These are phyloP conservation scores for Silurus glanis DNA, from an alignment of 2,113 vertebrate species.

Conservation along the genomic window DNA sequence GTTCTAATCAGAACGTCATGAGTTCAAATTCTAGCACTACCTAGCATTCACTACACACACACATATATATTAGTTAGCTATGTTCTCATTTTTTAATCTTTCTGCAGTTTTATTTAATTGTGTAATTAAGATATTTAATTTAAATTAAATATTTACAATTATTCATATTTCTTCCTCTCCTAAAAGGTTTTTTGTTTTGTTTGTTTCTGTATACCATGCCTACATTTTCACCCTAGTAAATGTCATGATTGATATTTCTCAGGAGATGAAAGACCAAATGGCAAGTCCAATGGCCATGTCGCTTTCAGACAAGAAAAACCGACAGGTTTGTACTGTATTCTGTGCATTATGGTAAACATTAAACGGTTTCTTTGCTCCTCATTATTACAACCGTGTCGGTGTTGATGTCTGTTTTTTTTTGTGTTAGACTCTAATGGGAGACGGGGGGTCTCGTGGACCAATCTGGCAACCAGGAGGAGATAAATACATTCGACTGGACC, in stretches of 20 bases:
- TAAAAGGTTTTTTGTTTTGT: no score
- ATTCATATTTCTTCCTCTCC: background rate
- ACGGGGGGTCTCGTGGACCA: constrained; percentile 71
- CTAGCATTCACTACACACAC: no score
- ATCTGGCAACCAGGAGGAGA: constrained; percentile 79
- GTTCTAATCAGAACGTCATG: no score
- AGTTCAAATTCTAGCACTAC: no score
- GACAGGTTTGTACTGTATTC: constrained; percentile 78
- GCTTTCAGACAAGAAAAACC: constrained; percentile 80
- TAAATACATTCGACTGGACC: constrained; percentile 82
- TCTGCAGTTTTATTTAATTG: background rate
- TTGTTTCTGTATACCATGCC: no score
- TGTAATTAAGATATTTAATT: background rate
- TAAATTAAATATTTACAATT: background rate
- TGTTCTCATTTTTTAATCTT: background rate
- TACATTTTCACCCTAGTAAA: background rate
- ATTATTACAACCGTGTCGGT: background rate
- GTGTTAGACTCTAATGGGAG: constrained; percentile 78
- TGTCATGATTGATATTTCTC: constrained; percentile 30
- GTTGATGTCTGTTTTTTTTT: background rate
- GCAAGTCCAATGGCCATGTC: constrained; percentile 79
- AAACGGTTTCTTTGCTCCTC: background rate
- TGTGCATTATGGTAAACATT: background rate
- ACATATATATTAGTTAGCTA: no score
- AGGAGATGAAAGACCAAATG: constrained; percentile 99